Conservation (phyloP, 2,113 vertebrate species). For the Amia ocellicauda region DNA sequence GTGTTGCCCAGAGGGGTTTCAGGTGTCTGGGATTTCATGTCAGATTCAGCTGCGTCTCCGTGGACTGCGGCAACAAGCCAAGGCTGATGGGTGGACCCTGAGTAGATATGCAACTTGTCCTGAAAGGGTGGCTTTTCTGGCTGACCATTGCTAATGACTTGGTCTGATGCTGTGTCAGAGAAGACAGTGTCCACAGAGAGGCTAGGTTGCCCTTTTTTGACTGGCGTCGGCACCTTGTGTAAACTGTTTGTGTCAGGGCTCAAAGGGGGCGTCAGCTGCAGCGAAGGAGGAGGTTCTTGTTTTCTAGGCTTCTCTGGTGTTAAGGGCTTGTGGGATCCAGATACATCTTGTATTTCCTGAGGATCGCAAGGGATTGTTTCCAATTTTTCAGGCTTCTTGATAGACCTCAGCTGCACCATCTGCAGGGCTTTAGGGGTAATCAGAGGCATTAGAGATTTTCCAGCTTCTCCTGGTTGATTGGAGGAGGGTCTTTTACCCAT, state of each 20-base stretch:
- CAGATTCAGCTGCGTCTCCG: constrained; percentile 17
- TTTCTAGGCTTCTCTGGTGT: constrained; percentile 53
- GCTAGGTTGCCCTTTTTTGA: constrained; percentile 52
- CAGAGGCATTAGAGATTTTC: constrained; percentile 68
- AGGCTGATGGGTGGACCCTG: constrained; percentile 12
- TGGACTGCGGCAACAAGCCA: constrained; percentile 19
- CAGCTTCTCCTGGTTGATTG: constrained; percentile 44
- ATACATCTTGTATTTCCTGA: constrained; percentile 59
- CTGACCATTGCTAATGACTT: background rate
- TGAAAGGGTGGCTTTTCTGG: background rate
- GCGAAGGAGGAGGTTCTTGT: constrained; percentile 39
- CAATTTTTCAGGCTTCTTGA: constrained; percentile 58
- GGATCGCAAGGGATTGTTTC: constrained; percentile 37
- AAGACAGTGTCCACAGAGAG: constrained; percentile 45
- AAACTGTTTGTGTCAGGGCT: constrained; percentile 26
- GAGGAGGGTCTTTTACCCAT: constrained; percentile 13
- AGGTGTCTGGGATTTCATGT: too few relatives aligned
- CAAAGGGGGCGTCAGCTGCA: constrained; percentile 31
- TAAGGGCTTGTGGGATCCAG: constrained; percentile 48
- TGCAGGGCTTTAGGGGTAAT: constrained; percentile 83
- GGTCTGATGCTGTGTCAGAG: background rate
- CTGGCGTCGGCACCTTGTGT: constrained; percentile 56
- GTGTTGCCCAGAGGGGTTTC: constrained; percentile 48
- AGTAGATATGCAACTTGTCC: background rate
- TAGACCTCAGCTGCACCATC: constrained; percentile 83